Evolutionary conservation across 2,797 vertebrate genomes (phyloP).

Genomic region (Myotis daubentonii): DNA sequence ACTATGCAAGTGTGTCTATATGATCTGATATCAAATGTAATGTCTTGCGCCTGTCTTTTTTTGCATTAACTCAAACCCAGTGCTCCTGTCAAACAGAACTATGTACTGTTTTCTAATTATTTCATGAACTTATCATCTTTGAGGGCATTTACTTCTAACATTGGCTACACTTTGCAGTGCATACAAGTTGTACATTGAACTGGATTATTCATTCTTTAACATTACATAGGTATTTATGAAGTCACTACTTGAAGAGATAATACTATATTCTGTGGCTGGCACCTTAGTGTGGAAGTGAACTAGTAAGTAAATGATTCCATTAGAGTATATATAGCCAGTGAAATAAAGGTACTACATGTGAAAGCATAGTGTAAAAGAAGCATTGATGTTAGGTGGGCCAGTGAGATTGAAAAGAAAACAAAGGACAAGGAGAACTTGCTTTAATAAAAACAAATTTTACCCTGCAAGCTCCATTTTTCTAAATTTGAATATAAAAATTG

Average conservation of each 20-base stretch:
- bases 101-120: not conserved
- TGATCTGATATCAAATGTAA: not conserved
- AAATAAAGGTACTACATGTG: not conserved
- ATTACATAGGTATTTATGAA: not conserved
- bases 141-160: not conserved
- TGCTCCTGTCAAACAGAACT: not conserved
- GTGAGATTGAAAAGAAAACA: not conserved
- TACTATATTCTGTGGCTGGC: not conserved
- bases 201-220: not conserved
- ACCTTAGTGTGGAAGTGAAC: not conserved
- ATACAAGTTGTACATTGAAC: not conserved
- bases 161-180: not conserved
- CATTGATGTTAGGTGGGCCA: not conserved
- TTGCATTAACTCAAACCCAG: not conserved
- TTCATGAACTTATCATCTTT: not conserved
- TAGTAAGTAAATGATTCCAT: not conserved
- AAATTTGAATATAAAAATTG: not conserved
- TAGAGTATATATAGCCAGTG: not conserved
- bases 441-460: not conserved
- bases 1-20: not conserved
- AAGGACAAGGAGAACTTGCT: not conserved
- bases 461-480: not conserved
- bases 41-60: not conserved
- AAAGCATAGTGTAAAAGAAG: not conserved
- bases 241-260: not conserved